Evolutionary conservation across 2,797 vertebrate species (phyloP).

Genomic region (Pelobates cultripes): DNA sequence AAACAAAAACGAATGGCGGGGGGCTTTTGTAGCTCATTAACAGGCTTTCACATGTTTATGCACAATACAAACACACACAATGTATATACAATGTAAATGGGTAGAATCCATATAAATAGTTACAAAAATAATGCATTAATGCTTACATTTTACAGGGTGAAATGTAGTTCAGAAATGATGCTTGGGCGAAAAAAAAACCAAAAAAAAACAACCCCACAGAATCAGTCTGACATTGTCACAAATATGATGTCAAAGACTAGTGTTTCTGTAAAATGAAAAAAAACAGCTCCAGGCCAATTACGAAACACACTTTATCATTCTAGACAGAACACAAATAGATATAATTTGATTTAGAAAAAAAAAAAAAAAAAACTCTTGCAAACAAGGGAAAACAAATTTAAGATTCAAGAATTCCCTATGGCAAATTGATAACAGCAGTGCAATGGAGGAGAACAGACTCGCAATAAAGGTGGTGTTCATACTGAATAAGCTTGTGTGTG

Average conservation of each 20-base stretch:
- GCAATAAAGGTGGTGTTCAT: constrained; percentile 10
- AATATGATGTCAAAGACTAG: constrained; percentile 36
- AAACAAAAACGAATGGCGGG: no score
- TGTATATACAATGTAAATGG: no score
- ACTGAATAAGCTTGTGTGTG: constrained; percentile 10
- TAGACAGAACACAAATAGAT: constrained; percentile 49
- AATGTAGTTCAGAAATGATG: no score
- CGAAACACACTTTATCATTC: constrained; percentile 45
- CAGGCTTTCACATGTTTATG: no score
- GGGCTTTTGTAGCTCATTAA: no score
- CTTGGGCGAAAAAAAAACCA: no score
- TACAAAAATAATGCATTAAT: no score
- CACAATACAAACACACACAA: no score
- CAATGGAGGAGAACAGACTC: constrained; percentile 32
- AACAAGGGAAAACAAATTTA: constrained; percentile 38
- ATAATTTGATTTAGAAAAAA: constrained; percentile 30
- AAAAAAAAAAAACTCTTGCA: not conserved
- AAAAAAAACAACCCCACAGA: not conserved
- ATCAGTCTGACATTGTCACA: constrained; percentile 30
- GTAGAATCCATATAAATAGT: no score
- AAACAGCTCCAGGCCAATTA: constrained; percentile 27
- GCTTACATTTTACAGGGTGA: no score
- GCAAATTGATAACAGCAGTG: constrained; percentile 35
- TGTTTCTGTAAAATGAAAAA: constrained; percentile 23
- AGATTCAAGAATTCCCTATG: constrained; percentile 41